A percentile compares a stretch with the other conserved stretches of the same genome.
Conservation (phyloP, 1,140 invertebrate genomes). For the Aphelinus atriplicis region DNA sequence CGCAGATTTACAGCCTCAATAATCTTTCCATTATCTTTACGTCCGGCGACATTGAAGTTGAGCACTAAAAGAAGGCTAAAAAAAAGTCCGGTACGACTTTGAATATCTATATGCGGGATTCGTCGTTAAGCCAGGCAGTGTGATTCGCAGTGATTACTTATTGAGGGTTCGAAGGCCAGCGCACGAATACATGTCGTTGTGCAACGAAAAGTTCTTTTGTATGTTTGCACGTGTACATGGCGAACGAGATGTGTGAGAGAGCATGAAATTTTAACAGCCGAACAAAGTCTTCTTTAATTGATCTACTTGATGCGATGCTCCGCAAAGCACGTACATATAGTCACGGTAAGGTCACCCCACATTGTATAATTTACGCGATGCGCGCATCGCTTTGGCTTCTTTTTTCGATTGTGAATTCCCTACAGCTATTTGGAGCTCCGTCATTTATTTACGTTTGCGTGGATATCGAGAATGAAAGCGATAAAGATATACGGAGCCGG, state of each 20-base stretch:
- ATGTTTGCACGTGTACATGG: not conserved
- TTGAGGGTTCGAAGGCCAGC: too few species aligned
- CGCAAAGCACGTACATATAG: not conserved
- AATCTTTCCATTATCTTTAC: slow-evolving; percentile 19
- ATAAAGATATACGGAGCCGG: too few species aligned
- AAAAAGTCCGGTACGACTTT: too few species aligned
- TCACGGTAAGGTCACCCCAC: slow-evolving; percentile 29
- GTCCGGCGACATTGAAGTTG: too few species aligned
- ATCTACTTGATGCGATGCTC: slow-evolving; percentile 15
- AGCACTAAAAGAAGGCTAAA: too few species aligned
- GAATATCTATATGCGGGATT: too few species aligned
- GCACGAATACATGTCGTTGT: not conserved
- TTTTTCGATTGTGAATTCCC: slow-evolving; percentile 21
- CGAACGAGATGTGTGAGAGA: not conserved
- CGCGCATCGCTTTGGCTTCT: slow-evolving; percentile 21
- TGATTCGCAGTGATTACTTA: too few species aligned
- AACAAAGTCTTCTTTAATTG: slow-evolving; percentile 37
- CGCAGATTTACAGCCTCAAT: not conserved
- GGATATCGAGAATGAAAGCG: too few species aligned
- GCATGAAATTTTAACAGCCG: slow-evolving; percentile 18
- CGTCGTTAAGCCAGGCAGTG: too few species aligned
- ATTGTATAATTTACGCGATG: slow-evolving; percentile 10
- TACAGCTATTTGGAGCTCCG: too few species aligned
- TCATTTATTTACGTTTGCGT: too few species aligned
- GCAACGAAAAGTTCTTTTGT: slow-evolving; percentile 9